phyloP scores from a whole-genome alignment of 2,797 vertebrate genomes.

The Argyrosomus regius region DNA sequence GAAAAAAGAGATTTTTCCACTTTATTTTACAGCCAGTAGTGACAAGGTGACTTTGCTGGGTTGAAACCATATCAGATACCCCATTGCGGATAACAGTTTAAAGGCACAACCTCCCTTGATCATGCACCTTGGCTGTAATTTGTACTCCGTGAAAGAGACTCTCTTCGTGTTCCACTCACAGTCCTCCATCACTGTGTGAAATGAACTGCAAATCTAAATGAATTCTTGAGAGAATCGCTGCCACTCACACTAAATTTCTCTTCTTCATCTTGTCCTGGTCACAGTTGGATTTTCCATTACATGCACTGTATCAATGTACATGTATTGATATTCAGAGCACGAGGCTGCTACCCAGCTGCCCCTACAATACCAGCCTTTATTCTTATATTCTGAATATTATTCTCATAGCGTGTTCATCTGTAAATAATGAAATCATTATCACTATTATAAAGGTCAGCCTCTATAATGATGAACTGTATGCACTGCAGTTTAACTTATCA shows the following conservation, averaged over 20 bases:
- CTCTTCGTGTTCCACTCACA: conserved; percentile 1
- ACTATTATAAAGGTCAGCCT: conserved; percentile 34
- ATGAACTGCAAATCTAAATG: conserved; percentile 50
- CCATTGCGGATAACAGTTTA: conserved; percentile 44
- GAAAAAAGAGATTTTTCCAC: neutral
- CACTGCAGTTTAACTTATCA: conserved; percentile 11
- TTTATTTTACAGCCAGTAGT: conserved; percentile 45
- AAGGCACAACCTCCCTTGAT: conserved; percentile 28
- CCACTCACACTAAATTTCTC: conserved; percentile 23
- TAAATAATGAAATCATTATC: conserved; percentile 17
- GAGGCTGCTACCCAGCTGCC: conserved; percentile 4
- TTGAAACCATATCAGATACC: conserved; percentile 37
- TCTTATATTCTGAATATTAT: conserved; percentile 7
- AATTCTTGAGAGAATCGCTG: conserved; percentile 30
- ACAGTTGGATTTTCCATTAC: conserved; percentile 54
- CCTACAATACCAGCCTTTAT: neutral
- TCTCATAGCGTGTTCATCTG: conserved; percentile 8
- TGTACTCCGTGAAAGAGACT: neutral
- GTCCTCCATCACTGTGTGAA: conserved; percentile 42
- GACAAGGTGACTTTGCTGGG: conserved; percentile 60
- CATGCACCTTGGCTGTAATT: conserved; percentile 35
- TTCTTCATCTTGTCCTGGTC: conserved; percentile 47
- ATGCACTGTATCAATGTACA: conserved; percentile 34
- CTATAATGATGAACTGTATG: conserved; percentile 2
- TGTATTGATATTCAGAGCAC: conserved; percentile 35